A percentile compares a stretch with the other conserved stretches of the same genome.
Conservation (phyloP, 92 coral and sea anemone genomes). For the Porites lobata region DNA sequence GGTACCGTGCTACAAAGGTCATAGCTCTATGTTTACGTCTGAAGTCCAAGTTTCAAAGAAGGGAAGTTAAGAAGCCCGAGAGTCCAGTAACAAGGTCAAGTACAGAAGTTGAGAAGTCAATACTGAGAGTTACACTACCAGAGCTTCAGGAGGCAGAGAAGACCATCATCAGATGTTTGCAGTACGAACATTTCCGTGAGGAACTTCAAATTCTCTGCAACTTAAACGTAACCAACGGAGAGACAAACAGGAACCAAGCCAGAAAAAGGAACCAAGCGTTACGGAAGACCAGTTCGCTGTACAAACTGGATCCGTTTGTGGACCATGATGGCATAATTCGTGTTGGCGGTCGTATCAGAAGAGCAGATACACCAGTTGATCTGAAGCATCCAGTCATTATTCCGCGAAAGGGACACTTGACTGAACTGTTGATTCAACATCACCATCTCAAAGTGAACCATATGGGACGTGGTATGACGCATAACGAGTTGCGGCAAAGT, state of each 20-base stretch:
- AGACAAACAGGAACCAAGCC: constrained; percentile 18
- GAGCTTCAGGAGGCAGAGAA: too few relatives aligned
- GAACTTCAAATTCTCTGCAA: too few relatives aligned
- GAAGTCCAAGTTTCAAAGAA: too few relatives aligned
- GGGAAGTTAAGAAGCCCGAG: too few relatives aligned
- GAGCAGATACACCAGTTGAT: constrained; percentile 15
- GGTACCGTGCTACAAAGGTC: too few relatives aligned
- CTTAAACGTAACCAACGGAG: neutral
- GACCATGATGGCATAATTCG: constrained; percentile 14
- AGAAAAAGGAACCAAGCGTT: constrained; percentile 6
- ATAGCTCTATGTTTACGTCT: too few relatives aligned
- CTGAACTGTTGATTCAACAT: constrained; percentile 1
- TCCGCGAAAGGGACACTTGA: constrained; percentile 1
- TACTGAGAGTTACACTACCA: too few relatives aligned
- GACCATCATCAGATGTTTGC: too few relatives aligned
- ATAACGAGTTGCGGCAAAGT: constrained; percentile 11
- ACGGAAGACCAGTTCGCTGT: constrained; percentile 26
- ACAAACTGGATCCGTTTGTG: constrained; percentile 36
- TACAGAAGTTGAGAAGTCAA: too few relatives aligned
- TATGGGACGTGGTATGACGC: constrained; percentile 19
- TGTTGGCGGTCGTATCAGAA: constrained; percentile 11
- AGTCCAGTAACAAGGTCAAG: too few relatives aligned
- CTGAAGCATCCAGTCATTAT: too few relatives aligned
- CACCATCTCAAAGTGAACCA: constrained; percentile 32
- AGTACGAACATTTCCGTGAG: too few relatives aligned